These are phyloP conservation scores for Anser cygnoides DNA, from an alignment of 2,113 vertebrate species.

Conservation along the genomic window DNA sequence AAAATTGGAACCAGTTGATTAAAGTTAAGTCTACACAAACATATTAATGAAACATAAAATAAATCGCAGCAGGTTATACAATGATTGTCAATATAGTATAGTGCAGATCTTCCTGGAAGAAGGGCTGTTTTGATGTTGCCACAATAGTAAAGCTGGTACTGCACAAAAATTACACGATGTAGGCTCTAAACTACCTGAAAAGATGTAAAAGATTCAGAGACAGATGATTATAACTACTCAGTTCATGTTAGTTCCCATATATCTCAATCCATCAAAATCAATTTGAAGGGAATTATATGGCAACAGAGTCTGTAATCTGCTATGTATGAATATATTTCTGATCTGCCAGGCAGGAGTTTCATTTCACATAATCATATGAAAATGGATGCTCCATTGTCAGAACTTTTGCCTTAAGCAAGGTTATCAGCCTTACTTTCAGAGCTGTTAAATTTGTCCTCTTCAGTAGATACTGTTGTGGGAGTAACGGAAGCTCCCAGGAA, in stretches of 20 bases:
- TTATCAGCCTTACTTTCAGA: not conserved
- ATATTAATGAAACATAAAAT: constrained; percentile 68
- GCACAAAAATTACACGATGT: not conserved
- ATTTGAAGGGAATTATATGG: not conserved
- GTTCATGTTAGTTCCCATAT: not conserved
- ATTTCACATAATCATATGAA: not conserved
- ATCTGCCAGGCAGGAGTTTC: not conserved
- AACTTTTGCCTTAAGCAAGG: not conserved
- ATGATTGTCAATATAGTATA: constrained; percentile 76
- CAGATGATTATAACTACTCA: not conserved
- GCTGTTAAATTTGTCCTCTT: not conserved
- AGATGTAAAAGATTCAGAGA: not conserved
- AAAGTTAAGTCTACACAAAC: constrained; percentile 47
- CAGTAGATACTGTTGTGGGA: not conserved
- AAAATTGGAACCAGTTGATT: not conserved
- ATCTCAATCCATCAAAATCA: not conserved
- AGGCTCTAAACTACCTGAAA: not conserved
- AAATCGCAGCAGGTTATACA: constrained; percentile 27
- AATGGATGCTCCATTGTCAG: constrained; percentile 1
- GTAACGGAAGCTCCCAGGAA: not conserved
- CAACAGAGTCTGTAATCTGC: not conserved
- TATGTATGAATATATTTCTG: not conserved
- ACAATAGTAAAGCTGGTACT: constrained; percentile 26
- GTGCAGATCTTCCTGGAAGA: constrained; percentile 19
- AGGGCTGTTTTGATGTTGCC: not conserved